A percentile compares a stretch with the other conserved stretches of the same genome.
phyloP scores from a whole-genome alignment of 2,113 vertebrate species.

The Psittacula cyanocephala region DNA sequence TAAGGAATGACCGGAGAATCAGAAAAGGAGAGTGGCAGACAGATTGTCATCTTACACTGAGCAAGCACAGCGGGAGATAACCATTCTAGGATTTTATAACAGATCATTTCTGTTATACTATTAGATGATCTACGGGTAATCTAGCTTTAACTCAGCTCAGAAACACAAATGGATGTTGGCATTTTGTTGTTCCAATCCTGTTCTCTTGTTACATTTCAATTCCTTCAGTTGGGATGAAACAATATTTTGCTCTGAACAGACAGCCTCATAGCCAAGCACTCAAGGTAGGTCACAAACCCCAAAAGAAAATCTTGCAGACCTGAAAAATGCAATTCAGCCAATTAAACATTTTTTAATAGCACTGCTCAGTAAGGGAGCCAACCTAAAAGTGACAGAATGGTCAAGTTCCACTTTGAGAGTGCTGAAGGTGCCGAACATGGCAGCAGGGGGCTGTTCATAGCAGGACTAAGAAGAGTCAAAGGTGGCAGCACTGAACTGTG shows the following conservation, averaged over 20 bases:
- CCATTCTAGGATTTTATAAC: neutral
- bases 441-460: neutral
- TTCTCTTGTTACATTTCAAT: neutral
- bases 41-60: neutral
- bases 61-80: neutral
- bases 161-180: neutral
- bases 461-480: neutral
- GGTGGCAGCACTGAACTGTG: neutral
- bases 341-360: neutral
- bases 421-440: neutral
- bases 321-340: neutral
- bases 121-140: neutral
- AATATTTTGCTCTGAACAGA: neutral
- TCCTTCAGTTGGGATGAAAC: neutral
- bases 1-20: neutral
- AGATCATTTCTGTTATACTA: neutral
- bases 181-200: neutral
- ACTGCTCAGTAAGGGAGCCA: neutral
- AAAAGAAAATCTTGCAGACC: neutral
- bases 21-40: neutral
- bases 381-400: neutral
- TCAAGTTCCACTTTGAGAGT: neutral
- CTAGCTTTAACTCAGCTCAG: neutral
- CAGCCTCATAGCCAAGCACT: neutral
- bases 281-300: neutral